phyloP scores from a whole-genome alignment of 2,113 vertebrate species.

The Columba livia region DNA sequence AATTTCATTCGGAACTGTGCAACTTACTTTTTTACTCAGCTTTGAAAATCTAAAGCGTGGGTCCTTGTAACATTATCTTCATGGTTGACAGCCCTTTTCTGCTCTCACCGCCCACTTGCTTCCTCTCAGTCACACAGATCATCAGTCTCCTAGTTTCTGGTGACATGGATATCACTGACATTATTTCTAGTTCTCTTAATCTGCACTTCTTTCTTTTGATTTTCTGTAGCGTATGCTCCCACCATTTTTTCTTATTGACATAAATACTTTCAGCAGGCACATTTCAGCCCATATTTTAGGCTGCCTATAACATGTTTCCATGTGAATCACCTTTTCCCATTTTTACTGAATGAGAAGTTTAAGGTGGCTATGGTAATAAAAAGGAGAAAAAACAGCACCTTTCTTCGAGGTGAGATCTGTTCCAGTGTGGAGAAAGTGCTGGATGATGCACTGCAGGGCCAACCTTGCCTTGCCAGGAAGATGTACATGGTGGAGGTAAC shows the following conservation, averaged over 20 bases:
- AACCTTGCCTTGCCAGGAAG: neutral
- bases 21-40: neutral
- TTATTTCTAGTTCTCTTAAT: neutral
- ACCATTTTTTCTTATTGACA: neutral
- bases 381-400: neutral
- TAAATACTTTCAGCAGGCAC: neutral
- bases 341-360: neutral
- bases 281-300: neutral
- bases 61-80: neutral
- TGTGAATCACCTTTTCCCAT: neutral
- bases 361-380: neutral
- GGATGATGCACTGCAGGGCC: neutral
- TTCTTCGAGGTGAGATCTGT: neutral
- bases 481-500: neutral
- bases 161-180: neutral
- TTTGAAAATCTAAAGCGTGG: neutral
- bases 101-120: neutral
- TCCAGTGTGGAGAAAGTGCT: neutral
- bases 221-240: neutral
- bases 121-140: constrained; percentile 6
- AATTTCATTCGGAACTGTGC: neutral
- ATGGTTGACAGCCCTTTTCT: neutral
- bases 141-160: neutral
- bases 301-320: neutral
- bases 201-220: neutral